Conservation (phyloP, 1,140 invertebrate genomes). For the Dendroctonus valens region DNA sequence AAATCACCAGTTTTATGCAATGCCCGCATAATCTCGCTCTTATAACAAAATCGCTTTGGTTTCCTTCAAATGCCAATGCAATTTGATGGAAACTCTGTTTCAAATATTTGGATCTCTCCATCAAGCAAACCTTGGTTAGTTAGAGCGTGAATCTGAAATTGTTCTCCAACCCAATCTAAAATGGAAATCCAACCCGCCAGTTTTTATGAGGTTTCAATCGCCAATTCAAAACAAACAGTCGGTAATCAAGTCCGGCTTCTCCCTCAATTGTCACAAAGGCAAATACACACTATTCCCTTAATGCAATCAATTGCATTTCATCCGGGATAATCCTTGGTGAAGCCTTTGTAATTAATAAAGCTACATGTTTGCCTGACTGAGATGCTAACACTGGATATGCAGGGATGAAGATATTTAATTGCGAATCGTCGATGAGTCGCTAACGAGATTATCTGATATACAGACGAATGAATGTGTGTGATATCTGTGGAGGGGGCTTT, state of each 20-base stretch:
- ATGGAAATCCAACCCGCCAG: background rate
- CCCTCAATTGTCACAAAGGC: conserved; percentile 3
- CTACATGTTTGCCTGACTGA: background rate
- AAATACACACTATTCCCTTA: conserved; percentile 7
- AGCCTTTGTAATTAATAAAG: conserved; percentile 10
- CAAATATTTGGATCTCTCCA: too few species aligned
- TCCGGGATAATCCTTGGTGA: conserved; percentile 12
- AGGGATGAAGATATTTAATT: background rate
- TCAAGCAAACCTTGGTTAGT: too few species aligned
- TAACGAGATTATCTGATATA: background rate
- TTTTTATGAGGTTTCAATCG: conserved; percentile 11
- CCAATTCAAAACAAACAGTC: background rate
- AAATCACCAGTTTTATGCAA: too few species aligned
- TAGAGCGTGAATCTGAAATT: too few species aligned
- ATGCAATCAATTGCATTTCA: conserved; percentile 17
- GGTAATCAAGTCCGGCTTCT: conserved; percentile 14
- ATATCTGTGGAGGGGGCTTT: too few species aligned
- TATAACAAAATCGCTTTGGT: too few species aligned
- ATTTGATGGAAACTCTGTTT: too few species aligned
- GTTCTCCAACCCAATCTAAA: too few species aligned
- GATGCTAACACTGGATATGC: conserved; percentile 3
- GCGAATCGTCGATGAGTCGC: background rate
- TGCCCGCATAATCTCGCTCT: too few species aligned
- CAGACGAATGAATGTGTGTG: background rate
- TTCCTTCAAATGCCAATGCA: too few species aligned